A percentile compares a stretch with the other conserved stretches of the same genome.
Conservation (phyloP, 2,888 invertebrate species). For the Drepanosiphum platanoidis region DNA sequence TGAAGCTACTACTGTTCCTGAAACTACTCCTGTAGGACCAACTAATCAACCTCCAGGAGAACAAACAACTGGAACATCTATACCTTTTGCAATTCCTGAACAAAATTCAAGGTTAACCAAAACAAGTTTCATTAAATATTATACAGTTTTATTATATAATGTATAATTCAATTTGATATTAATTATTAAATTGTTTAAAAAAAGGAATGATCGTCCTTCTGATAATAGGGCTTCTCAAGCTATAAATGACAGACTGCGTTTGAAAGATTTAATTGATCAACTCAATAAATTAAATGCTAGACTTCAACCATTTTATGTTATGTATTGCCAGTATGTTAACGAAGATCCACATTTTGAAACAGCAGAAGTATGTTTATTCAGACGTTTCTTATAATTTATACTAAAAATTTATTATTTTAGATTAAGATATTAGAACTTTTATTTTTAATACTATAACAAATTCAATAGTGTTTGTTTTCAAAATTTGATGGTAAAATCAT, state of each 20-base stretch:
- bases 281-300: constrained; percentile 71
- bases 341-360: constrained; percentile 71
- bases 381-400: neutral
- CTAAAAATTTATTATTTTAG: neutral
- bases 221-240: constrained; percentile 7
- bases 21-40: constrained; percentile 6
- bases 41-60: constrained; percentile 23
- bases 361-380: constrained; percentile 20
- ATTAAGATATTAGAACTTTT: neutral
- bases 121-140: neutral
- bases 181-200: neutral
- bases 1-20: constrained; percentile 2
- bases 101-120: constrained; percentile 26
- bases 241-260: constrained; percentile 22
- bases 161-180: neutral
- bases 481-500: neutral
- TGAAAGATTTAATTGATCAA: constrained; percentile 69
- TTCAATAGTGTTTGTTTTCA: no score
- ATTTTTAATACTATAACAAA: no score
- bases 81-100: neutral
- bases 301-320: constrained; percentile 75
- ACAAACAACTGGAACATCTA: neutral
- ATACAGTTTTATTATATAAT: no score
- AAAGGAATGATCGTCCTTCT: constrained; percentile 14
- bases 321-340: constrained; percentile 73